A percentile compares a stretch with the other conserved stretches of the same genome.
Evolutionary conservation across 1,140 invertebrate species (phyloP).

Genomic region (Drosophila parvula): DNA sequence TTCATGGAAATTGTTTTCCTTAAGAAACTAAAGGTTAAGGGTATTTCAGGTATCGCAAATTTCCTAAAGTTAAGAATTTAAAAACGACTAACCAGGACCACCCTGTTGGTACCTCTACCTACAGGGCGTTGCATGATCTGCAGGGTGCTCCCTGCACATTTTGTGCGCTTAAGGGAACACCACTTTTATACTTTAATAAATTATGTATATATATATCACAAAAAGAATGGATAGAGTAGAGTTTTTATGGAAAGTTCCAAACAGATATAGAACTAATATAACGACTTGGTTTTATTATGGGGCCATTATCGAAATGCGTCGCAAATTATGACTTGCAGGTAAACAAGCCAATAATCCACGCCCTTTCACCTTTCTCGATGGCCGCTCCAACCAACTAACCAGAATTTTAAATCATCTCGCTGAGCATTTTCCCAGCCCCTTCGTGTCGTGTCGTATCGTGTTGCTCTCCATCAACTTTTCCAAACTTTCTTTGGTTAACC

Average conservation of each 20-base stretch:
- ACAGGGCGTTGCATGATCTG: background rate
- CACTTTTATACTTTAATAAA: background rate
- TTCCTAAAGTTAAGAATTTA: background rate
- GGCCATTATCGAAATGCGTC: conserved; percentile 4
- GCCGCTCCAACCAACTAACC: conserved; percentile 3
- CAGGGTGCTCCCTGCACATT: background rate
- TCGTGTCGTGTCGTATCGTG: conserved; percentile 7
- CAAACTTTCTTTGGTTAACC: conserved; percentile 29
- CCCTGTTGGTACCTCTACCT: background rate
- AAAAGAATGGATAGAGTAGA: background rate
- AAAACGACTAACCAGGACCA: background rate
- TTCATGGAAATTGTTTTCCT: background rate
- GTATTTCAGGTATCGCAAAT: background rate
- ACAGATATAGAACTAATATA: too few species aligned
- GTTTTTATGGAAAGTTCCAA: background rate
- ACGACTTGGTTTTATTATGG: background rate
- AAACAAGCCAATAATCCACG: conserved; percentile 16
- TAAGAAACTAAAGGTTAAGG: background rate
- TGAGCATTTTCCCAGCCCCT: conserved; percentile 4
- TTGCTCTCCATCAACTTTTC: conserved; percentile 2
- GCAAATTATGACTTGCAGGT: conserved; percentile 9
- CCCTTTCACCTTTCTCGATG: conserved; percentile 1
- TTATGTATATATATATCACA: background rate
- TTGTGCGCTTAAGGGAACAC: background rate
- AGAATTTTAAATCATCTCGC: conserved; percentile 20